Base-by-base conservation (phyloP, 2,797 vertebrate genomes). In the Gila robusta region DNA sequence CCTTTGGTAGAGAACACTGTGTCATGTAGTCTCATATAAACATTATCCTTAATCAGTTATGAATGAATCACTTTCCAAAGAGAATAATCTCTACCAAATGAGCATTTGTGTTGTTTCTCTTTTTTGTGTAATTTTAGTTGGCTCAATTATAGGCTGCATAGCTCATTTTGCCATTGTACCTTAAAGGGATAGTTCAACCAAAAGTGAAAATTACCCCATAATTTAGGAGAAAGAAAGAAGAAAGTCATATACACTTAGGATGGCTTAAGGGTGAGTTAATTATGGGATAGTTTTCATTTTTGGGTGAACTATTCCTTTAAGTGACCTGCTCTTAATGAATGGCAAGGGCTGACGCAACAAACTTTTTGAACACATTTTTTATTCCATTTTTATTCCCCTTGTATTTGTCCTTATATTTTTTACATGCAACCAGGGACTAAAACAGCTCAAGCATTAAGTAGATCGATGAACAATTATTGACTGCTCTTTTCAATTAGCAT, bases 401-500 rank as follows among this genome's bases (percentile, higher is more conserved):
- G 5, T 47, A 28, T 49, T n/a, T 12, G 44, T 10, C 16, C 2
- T 56, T 41, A 3, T 59, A 5, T 74, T 3, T 64, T 84, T 16
- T 10, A 21, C 14, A 11, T 35, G 12, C 47, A 78, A 28, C 26
- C 66, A 23, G 49, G 66, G 76, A 59, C 41, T 59, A 23, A 56
- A 39, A 23, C 47, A 41, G 39, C 80, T 83, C 52, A 19, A 82
- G 35, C 47, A 17, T 26, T 28, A 4, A 64, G 54, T 66, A 49
- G 77, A 80, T 85, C 67, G 49, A 79, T 85, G 16, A 54, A 47
- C 26, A 70, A 37, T 39, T 85, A 81, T 81, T 73, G 77, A 80
- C 41, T 62, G 9, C 23, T 32, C 56, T 85, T 85, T 80, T 74
- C 79, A 86, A 44, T 86, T 86, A 81, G 84, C 84, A 28, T 74